Base-by-base conservation (phyloP, 2,113 vertebrate genomes). In the Smithornis capensis region DNA sequence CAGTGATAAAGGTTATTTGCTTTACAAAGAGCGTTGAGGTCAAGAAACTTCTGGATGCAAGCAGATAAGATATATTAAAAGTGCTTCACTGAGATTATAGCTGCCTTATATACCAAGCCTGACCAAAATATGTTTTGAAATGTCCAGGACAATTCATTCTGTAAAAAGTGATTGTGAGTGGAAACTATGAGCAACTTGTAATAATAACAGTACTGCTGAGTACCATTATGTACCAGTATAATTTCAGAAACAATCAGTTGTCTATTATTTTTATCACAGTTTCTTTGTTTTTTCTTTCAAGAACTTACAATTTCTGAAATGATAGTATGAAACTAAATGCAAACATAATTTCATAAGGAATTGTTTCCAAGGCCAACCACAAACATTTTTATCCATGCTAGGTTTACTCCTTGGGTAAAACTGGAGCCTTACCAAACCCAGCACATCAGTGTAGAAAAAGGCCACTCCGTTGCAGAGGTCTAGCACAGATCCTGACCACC, bases 111-210 rank as follows among this genome's bases (percentile, higher is more conserved):
- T 53, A 62, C 82, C 37, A 85, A 91, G 35, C 50, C 27, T 40
- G 67, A 83, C 23, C 28, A 74, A 88, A 92, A 38, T 22, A 55
- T 42, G 47, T 83, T 96, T 93, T 93, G 86, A 92, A 88, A 88
- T 10, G n/a, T 64, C 59, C 63, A 92, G 69, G 38, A 85, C 91
- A 80, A 38, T 83, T 10, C 35, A 76, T 94, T 95, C 91, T 77
- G 74, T 77, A 83, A 91, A 64, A 94, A 73, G 62, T 38, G 31
- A 69, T 69, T 73, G n/a, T 73, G 33, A 90, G 42, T 85, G 87
- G 87, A 96, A 91, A 96, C 50, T 92, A 60, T 80, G 78, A 91
- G 45, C 23, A 83, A 85, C 75, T 89, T 87, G 44, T 56, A 85
- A 87, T 42, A 87, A 93, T 73, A 73, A 92, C 45, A 94, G 49